These are phyloP conservation scores for Alentia gelatinosa DNA, from an alignment of 2,888 invertebrate genomes.

Conservation along the genomic window DNA sequence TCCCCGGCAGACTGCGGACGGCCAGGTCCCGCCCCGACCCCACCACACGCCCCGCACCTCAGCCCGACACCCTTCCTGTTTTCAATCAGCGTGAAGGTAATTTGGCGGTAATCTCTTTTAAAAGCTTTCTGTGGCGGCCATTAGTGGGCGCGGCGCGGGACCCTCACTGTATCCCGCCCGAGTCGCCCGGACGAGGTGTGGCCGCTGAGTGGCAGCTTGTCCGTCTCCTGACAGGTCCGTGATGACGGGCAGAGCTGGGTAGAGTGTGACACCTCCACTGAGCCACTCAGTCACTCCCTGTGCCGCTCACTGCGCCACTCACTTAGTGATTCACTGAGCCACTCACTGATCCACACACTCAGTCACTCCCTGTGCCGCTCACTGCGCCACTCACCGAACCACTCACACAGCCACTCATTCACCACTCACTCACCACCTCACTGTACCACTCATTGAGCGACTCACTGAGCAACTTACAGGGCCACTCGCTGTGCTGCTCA, in stretches of 20 bases:
- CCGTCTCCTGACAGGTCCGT: conserved; percentile 10
- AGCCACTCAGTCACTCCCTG: not conserved
- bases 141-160: not conserved
- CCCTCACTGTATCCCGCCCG: not conserved
- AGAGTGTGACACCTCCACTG: not conserved
- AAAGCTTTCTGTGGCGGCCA: not conserved
- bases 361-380: too few species aligned
- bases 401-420: not conserved
- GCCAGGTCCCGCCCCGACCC: not conserved
- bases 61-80: conserved; percentile 37
- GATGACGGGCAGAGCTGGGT: not conserved
- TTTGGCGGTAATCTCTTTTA: conserved; percentile 32
- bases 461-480: not conserved
- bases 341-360: not conserved
- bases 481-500: not conserved
- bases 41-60: not conserved
- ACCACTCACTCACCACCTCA: too few species aligned
- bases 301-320: not conserved
- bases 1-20: too few species aligned
- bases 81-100: conserved; percentile 36
- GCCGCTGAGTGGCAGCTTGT: not conserved
- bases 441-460: not conserved
- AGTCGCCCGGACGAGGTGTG: not conserved
- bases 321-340: not conserved
- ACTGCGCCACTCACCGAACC: not conserved